Conservation (phyloP, 1,140 invertebrate genomes). For the Penaeus chinensis region DNA sequence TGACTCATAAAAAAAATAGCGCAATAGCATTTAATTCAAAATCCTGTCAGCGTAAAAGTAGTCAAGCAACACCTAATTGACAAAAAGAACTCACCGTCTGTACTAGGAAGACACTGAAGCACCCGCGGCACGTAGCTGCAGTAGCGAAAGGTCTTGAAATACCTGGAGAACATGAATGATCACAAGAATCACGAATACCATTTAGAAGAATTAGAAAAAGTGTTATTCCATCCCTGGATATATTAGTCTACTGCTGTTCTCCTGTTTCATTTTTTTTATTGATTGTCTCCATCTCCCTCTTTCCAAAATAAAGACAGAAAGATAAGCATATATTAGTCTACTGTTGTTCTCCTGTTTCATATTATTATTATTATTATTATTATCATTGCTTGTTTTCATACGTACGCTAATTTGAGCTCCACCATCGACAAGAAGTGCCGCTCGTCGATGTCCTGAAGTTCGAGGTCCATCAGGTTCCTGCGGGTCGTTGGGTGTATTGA, state of each 20-base stretch:
- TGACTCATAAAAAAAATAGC: background rate
- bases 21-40: background rate
- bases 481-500: background rate
- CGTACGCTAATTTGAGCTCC: constrained; percentile 65
- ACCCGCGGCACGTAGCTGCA: constrained; percentile 77
- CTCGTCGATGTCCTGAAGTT: constrained; percentile 70
- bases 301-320: background rate
- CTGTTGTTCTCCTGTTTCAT: too few species aligned
- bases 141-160: constrained; percentile 80
- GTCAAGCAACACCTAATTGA: constrained; percentile 3
- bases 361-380: too few species aligned
- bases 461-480: constrained; percentile 65
- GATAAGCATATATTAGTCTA: background rate
- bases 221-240: background rate
- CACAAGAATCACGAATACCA: background rate
- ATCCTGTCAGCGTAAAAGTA: constrained; percentile 30
- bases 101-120: constrained; percentile 75
- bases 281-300: background rate
- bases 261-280: background rate
- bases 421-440: constrained; percentile 71
- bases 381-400: background rate
- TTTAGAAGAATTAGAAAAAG: background rate
- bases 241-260: too few species aligned
- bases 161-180: constrained; percentile 68
- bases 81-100: constrained; percentile 74